phyloP scores from a whole-genome alignment of 2,113 vertebrate genomes.

The Probosciger aterrimus region DNA sequence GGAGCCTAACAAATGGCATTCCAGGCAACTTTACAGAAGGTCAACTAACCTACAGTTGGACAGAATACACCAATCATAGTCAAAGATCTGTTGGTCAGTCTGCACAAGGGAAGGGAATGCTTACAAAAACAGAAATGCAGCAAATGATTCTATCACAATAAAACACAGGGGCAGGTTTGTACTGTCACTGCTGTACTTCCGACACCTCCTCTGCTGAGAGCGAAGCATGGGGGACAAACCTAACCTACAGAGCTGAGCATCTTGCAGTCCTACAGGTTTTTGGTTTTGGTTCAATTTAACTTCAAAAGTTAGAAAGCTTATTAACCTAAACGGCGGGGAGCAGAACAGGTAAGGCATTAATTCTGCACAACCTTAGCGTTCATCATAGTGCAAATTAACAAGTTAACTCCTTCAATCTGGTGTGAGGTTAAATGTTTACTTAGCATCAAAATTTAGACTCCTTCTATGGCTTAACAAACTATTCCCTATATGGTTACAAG shows the following conservation, averaged over 20 bases:
- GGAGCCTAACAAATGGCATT: conserved; percentile 74
- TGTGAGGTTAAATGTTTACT: conserved; percentile 52
- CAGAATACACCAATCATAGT: conserved; percentile 65
- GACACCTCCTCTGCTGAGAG: conserved; percentile 16
- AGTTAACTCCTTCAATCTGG: conserved; percentile 60
- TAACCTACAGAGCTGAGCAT: conserved; percentile 41
- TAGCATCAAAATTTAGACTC: conserved; percentile 60
- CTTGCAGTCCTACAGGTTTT: conserved; percentile 36
- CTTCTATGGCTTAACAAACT: conserved; percentile 75
- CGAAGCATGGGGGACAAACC: conserved; percentile 27
- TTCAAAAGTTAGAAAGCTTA: conserved; percentile 75
- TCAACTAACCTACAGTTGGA: conserved; percentile 74
- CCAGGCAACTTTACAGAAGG: conserved; percentile 74
- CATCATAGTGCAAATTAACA: conserved; percentile 79
- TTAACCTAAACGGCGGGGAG: conserved; percentile 68
- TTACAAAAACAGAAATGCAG: not conserved
- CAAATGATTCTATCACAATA: conserved; percentile 34
- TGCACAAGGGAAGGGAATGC: conserved; percentile 69
- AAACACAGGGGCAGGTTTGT: not conserved
- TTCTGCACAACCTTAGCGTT: conserved; percentile 73
- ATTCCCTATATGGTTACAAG: not conserved
- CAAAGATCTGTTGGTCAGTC: conserved; percentile 71
- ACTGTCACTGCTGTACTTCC: conserved; percentile 15
- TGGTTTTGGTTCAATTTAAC: conserved; percentile 73
- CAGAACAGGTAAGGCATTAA: conserved; percentile 77